A percentile compares a stretch with the other conserved stretches of the same genome.
phyloP scores from a whole-genome alignment of 2,888 invertebrate species.

The Heliconius ismenius region DNA sequence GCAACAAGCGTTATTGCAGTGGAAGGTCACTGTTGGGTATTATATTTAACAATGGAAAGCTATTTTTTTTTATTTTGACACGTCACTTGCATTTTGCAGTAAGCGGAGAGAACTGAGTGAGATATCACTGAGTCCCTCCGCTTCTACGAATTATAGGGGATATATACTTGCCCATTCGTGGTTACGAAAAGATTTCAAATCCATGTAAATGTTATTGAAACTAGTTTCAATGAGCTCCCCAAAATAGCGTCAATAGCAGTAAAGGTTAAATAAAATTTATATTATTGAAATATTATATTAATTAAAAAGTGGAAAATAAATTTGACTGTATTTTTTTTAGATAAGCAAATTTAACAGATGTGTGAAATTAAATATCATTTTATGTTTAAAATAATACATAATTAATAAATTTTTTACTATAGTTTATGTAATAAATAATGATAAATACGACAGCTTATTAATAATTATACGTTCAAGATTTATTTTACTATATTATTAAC shows the following conservation, averaged over 20 bases:
- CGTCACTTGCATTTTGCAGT: neutral
- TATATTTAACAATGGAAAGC: conserved; percentile 34
- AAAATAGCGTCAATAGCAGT: neutral
- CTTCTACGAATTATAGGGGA: neutral
- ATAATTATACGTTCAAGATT: neutral
- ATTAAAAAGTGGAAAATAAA: no score
- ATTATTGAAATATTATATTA: neutral
- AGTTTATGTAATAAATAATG: neutral
- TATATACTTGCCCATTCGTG: neutral
- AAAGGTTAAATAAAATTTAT: neutral
- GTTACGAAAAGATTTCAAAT: no score
- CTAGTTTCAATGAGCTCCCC: no score
- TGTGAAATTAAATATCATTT: neutral
- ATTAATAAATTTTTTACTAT: neutral
- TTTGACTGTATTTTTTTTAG: no score
- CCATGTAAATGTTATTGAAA: neutral
- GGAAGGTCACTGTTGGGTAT: conserved; percentile 44
- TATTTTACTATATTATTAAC: neutral
- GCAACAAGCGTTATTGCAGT: conserved; percentile 53
- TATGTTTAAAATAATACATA: neutral
- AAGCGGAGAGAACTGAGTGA: neutral
- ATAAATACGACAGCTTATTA: neutral
- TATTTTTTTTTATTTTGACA: neutral
- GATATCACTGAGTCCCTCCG: neutral
- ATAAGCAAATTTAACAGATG: neutral